Conservation (phyloP, 2,113 vertebrate genomes). For the Penelope pileata region DNA sequence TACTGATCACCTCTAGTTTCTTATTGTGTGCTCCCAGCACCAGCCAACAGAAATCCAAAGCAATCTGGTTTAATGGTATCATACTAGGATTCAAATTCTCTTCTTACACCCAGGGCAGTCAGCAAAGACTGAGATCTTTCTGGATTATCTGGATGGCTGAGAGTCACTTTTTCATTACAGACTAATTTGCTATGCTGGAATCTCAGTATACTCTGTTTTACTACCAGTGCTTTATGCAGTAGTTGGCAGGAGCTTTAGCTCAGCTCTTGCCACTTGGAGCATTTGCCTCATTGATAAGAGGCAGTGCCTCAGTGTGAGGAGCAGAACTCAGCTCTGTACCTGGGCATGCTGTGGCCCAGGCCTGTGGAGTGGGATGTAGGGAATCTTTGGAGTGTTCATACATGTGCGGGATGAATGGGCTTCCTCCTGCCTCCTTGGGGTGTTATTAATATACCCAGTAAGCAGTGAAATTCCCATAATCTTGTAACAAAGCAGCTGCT, state of each 20-base stretch:
- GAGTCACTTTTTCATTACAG: slow-evolving; percentile 41
- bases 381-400: background rate
- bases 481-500: background rate
- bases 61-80: background rate
- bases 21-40: background rate
- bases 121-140: background rate
- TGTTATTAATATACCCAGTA: background rate
- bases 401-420: background rate
- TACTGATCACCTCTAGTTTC: background rate
- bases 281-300: background rate
- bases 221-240: background rate
- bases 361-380: background rate
- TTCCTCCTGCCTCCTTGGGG: background rate
- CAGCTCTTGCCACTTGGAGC: background rate
- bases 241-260: slow-evolving; percentile 21
- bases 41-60: background rate
- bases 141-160: slow-evolving; percentile 16
- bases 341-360: background rate
- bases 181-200: slow-evolving; percentile 15
- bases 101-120: background rate
- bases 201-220: background rate
- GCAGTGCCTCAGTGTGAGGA: background rate
- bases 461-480: background rate
- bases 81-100: background rate
- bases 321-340: background rate